Base-by-base conservation (phyloP, 2,888 invertebrate genomes). In the Ennomos quercinarius region DNA sequence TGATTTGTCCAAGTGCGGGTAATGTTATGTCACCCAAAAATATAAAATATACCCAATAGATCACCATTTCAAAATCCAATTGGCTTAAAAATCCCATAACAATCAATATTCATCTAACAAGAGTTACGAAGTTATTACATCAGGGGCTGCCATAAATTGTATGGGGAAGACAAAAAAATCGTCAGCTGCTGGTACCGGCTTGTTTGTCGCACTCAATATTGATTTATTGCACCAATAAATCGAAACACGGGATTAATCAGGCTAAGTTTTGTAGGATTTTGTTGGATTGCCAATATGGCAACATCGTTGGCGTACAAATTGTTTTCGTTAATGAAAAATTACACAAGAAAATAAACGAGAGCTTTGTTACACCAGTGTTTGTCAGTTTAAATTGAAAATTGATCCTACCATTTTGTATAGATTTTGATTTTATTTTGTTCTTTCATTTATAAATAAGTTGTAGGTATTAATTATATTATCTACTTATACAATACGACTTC, bases 171-270 rank as follows among this genome's bases (percentile, higher is more conserved):
- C 77, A 81, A 84, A 84, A 81, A 84, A 80, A 76, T 64, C 71
- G 72, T 72, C 71, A 73, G 68, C 70, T 55, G 70, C 69, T 48
- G 71, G 65, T 66, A 64, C 64, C 64, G 72, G 76, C 74, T 78
- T 87, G 83, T 86, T 86, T 87, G 81, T 83, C 83, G 75, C 76
- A 66, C 74, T 73, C 76, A 64, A 57, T 78, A 84, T 85, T 90
- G 90, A 91, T 91, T 91, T 90, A 91, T 89, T 80, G 78, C 70
- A 73, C 70, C 79, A 78, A 89, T 91, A 90, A 89, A 90, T 90
- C 86, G 81, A 78, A 69, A 80, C 80, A 79, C 80, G 67, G 85
- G 86, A 88, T 91, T 90, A 89, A 90, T 89, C 87, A 87, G 81
- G 77, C 78, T 81, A 77, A 84, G 83, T 87, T 87, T 87, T 80